Evolutionary conservation across 2,113 vertebrate genomes (phyloP).

Genomic region (Nycticryphes semicollaris): DNA sequence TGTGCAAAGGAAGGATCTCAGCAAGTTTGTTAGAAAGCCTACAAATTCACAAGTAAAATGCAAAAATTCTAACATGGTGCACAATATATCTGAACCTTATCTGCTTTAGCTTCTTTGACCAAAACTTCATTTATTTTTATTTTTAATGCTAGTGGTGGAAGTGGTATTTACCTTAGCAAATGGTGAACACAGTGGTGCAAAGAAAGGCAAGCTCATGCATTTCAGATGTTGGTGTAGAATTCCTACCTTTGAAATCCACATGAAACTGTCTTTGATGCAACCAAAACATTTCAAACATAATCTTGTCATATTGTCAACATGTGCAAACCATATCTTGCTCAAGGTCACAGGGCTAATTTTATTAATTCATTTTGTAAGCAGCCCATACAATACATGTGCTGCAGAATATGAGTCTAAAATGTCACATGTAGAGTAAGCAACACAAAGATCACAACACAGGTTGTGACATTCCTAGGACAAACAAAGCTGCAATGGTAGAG

Average conservation of each 20-base stretch:
- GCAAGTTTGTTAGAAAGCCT: neutral
- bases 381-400: neutral
- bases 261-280: neutral
- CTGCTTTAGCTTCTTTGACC: neutral
- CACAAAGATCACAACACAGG: neutral
- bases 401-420: neutral
- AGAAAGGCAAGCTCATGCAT: neutral
- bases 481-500: neutral
- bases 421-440: neutral
- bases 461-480: neutral
- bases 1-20: neutral
- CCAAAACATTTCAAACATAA: neutral
- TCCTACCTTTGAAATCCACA: neutral
- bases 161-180: neutral
- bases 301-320: neutral
- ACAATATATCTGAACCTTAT: neutral
- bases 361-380: neutral
- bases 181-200: neutral
- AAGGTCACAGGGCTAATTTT: neutral
- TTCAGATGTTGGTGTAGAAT: neutral
- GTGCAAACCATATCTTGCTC: neutral
- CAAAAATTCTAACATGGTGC: neutral
- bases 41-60: neutral
- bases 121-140: constrained; percentile 18
- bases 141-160: neutral